Conservation (phyloP, 2,797 vertebrate genomes). For the Acropternis orthonyx region DNA sequence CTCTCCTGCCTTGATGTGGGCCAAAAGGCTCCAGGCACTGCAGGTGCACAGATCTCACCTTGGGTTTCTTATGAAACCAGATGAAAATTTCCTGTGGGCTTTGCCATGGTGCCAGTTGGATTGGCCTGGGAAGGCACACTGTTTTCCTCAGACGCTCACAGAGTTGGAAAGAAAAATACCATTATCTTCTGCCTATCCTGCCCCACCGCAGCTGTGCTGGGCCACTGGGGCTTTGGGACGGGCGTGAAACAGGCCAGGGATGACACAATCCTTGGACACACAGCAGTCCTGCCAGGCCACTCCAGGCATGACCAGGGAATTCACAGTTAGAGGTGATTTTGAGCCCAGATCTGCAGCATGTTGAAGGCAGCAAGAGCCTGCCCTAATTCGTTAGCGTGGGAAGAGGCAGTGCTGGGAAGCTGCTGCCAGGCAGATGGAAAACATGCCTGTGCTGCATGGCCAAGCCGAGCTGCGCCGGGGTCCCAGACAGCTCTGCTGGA, state of each 20-base stretch:
- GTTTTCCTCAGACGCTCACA: background rate
- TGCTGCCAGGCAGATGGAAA: constrained; percentile 30
- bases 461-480: background rate
- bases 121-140: background rate
- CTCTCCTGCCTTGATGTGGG: accelerated
- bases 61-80: background rate
- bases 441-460: background rate
- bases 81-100: background rate
- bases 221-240: background rate
- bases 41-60: accelerated
- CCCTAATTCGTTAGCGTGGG: background rate
- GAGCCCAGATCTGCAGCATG: background rate
- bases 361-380: background rate
- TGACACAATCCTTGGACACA: background rate
- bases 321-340: background rate
- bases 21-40: background rate
- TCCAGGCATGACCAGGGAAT: background rate
- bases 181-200: background rate
- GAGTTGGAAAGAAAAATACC: background rate
- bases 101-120: accelerated
- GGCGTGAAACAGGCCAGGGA: accelerated
- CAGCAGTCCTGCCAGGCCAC: background rate
- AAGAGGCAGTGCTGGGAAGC: background rate
- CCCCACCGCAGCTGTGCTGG: background rate
- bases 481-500: constrained; percentile 1